Evolutionary conservation across 2,113 vertebrate species (phyloP), one percentile per base, ranked within the genome.

Genomic region (Zapornia atra): DNA sequence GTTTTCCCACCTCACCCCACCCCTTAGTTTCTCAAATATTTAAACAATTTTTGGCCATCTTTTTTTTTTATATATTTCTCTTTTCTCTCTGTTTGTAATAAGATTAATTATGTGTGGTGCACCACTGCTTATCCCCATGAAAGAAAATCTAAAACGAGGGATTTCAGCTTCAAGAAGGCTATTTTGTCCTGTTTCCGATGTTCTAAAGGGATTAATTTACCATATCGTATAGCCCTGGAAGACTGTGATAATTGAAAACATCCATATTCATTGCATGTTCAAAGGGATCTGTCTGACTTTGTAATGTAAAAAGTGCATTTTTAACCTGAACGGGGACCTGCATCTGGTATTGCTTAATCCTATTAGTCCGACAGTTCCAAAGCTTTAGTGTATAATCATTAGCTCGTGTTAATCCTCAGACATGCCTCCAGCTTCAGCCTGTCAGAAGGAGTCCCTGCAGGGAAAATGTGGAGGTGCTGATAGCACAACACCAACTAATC

Each of bases 251-350:
- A 99, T 99, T 99, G 98, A 98, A 99, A 99, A 98, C 98, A 99
- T 99, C 98, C 98, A 99, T 99, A 99, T 99, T 99, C 98, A 99
- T 99, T 99, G 98, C 98, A 98, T 98, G 98, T 99, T 99, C 98
- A 99, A 99, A 99, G 98, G 97, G 98, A 98, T 98, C 98, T 98
- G 98, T 98, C 98, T 98, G 98, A 99, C 98, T 99, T 99, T 98
- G 98, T 98, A 98, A 98, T 98, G 98, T 99, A 98, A 99, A 99
- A 99, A 98, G 98, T 98, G 98, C 98, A 98, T 98, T 99, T 99
- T 99, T 98, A 98, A 98, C 98, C 98, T 98, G 98, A 98, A 98
- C 98, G 95, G 98, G 97, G 98, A 98, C 98, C 98, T 98, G 98
- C 98, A 98, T 98, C 98, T 98, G 98, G 98, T 98, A 98, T 98